A percentile compares a stretch with the other conserved stretches of the same genome.
Conservation (phyloP, 37 sponge, comb jelly and placozoan genomes). For the Halichondria panicea region DNA sequence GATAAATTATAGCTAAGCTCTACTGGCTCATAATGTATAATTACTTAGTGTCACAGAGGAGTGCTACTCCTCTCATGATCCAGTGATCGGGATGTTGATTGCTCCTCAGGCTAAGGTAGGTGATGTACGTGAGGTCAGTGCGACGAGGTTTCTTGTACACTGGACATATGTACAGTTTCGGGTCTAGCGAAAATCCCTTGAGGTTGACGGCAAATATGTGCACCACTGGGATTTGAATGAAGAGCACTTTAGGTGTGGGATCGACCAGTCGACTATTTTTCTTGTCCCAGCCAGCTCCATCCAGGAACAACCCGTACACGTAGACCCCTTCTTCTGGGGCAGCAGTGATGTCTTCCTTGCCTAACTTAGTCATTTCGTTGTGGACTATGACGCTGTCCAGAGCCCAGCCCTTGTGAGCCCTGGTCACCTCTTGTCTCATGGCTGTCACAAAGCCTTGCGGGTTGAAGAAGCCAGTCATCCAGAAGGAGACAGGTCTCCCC, state of each 20-base stretch:
- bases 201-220: constrained; percentile 93
- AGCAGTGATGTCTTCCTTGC: constrained; percentile 86
- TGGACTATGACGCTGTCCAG: constrained; percentile 95
- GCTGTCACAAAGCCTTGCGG: constrained; percentile 99
- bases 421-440: constrained; percentile 97
- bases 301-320: constrained; percentile 93
- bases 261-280: constrained; percentile 74
- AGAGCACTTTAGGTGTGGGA: constrained; percentile 93
- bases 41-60: constrained; percentile 97
- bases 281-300: constrained; percentile 99
- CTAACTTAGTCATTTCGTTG: constrained; percentile 92
- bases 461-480: constrained; percentile 99
- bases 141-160: constrained; percentile 98
- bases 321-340: constrained; percentile 97
- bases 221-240: constrained; percentile 82
- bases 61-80: constrained; percentile 93
- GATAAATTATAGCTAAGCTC: too few relatives aligned
- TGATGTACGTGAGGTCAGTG: constrained; percentile 97
- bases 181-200: constrained; percentile 48
- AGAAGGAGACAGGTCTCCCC: constrained; percentile 90
- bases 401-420: constrained; percentile 99
- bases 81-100: constrained; percentile 90
- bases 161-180: constrained; percentile 94
- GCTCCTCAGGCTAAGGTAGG: constrained; percentile 78
- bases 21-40: too few relatives aligned